A percentile compares a stretch with the other conserved stretches of the same genome.
Evolutionary conservation across 2,113 vertebrate species (phyloP).

Genomic region (Regulus satrapa): DNA sequence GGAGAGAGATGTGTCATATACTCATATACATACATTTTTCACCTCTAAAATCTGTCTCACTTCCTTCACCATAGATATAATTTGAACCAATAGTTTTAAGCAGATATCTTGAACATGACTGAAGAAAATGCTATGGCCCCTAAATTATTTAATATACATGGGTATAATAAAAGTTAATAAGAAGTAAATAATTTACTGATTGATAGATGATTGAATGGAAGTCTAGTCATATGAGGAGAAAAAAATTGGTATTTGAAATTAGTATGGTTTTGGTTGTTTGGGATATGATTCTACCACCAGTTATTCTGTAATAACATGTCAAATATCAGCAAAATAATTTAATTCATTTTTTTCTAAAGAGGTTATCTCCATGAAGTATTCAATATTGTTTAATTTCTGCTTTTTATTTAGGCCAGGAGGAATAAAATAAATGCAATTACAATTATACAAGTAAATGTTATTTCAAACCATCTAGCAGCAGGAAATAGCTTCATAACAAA

Average conservation of each 20-base stretch:
- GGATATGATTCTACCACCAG: background rate
- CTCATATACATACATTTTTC: background rate
- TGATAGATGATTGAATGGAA: background rate
- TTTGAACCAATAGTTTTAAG: background rate
- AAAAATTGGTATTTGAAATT: background rate
- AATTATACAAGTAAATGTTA: constrained; percentile 71
- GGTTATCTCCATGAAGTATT: constrained; percentile 57
- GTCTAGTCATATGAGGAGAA: background rate
- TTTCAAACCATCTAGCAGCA: constrained; percentile 71
- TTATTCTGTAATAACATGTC: background rate
- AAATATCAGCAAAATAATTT: constrained; percentile 19
- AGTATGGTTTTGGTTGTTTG: background rate
- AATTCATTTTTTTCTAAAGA: constrained; percentile 57
- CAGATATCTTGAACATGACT: background rate
- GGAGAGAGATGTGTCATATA: background rate
- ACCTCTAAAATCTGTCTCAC: background rate
- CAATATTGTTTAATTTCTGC: constrained; percentile 60
- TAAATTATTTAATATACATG: background rate
- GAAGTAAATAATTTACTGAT: background rate
- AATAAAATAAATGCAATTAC: constrained; percentile 71
- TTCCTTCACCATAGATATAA: background rate
- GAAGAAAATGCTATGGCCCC: background rate
- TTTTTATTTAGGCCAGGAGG: constrained; percentile 71
- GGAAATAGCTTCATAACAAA: constrained; percentile 76
- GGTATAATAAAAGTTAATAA: background rate